Evolutionary conservation across 2,888 invertebrate species (phyloP).

Genomic region (Nomada lathburiana): DNA sequence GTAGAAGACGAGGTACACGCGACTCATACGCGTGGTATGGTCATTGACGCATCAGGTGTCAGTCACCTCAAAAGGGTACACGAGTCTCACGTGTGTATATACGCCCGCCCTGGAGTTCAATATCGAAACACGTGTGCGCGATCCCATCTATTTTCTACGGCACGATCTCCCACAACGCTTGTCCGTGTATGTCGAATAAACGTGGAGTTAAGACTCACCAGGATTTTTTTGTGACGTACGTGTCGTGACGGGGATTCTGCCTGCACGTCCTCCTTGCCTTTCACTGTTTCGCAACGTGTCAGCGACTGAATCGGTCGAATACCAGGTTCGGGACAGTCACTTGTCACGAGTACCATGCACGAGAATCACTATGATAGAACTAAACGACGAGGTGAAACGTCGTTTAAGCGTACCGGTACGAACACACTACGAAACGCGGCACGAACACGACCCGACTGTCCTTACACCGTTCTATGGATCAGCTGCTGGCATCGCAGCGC

Average conservation of each 20-base stretch:
- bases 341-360: conserved; percentile 52
- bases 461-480: conserved; percentile 75
- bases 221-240: conserved; percentile 26
- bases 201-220: conserved; percentile 47
- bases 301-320: conserved; percentile 33
- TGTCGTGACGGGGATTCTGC: conserved; percentile 29
- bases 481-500: conserved; percentile 78
- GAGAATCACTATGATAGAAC: conserved; percentile 14
- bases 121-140: conserved; percentile 40
- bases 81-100: conserved; percentile 59
- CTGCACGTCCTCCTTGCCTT: conserved; percentile 54
- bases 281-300: conserved; percentile 67
- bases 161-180: not conserved
- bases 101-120: not conserved
- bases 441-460: conserved; percentile 46
- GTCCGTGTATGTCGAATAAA: not conserved
- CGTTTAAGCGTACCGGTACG: conserved; percentile 48
- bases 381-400: conserved; percentile 22
- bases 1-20: conserved; percentile 21
- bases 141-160: not conserved
- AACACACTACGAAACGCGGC: conserved; percentile 56
- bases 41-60: conserved; percentile 84
- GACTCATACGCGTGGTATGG: conserved; percentile 76
- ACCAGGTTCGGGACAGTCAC: conserved; percentile 23
- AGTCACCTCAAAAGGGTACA: conserved; percentile 79